Base-by-base conservation (phyloP, 2,113 vertebrate genomes). In the Aptenodytes forsteri region DNA sequence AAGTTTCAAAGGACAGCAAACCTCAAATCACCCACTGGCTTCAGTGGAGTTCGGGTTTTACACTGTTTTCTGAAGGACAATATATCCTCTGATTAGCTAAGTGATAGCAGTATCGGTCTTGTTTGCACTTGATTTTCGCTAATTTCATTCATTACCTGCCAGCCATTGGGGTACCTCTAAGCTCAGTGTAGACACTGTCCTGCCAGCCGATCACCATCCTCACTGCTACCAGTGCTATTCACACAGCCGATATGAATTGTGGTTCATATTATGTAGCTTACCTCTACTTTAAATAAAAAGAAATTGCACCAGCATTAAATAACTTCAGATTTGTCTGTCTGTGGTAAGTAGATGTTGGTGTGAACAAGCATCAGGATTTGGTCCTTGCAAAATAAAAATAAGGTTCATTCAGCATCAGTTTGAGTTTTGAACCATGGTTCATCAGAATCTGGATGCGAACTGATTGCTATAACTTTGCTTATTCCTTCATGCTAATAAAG, bases 271-370 rank as follows among this genome's bases (percentile, higher is more conserved):
- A 18, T 9, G 25, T 11, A 27, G 29, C 25, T 59, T 56, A 54
- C 16, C 21, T 54, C 11, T 26, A 8, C 30, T 46, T 11, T 30
- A 80, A 83, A 25, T 16, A 62, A 50, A 32, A 8, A 72, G 30
- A 46, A 44, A 36, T 23, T 32, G 30, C 4, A 2, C 5, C 44
- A 61, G 9, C 36, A 69, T 34, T 47, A 87, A 81, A 54, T 16
- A 27, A 76, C 13, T 59, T 71, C 44, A 64, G 6, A 58, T 79
- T 69, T 89, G 4, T 32, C 58, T 36, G 8, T 38, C 72, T 59
- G 1, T 0, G 0, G 50, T 26, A 16, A 0, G 6, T 17, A 44
- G 26, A 52, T 19, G 21, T 22, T 34, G 42, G 11, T 55, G 21
- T 52, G 61, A 92, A 66, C 4, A 13, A 61, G 21, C 4, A 6